Percentiles rank a stretch among this genome's conserved stretches.
Evolutionary conservation across 2,113 vertebrate species (phyloP).

Genomic region (Okapia johnstoni): DNA sequence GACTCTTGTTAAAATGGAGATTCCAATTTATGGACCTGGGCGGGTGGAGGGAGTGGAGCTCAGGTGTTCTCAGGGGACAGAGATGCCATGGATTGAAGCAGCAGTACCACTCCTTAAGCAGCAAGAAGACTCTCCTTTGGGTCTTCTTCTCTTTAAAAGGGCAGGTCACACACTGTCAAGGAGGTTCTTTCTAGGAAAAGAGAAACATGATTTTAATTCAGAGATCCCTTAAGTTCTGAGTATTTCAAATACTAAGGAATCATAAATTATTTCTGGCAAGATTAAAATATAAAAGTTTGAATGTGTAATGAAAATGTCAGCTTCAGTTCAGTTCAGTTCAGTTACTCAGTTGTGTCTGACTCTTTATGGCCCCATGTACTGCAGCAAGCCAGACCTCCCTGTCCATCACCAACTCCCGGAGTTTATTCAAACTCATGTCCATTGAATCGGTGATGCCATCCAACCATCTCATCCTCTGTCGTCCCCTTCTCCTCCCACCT

Average conservation of each 20-base stretch:
- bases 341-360: neutral
- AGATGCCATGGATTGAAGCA: neutral
- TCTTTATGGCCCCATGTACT: neutral
- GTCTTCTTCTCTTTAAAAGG: neutral
- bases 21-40: neutral
- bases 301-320: neutral
- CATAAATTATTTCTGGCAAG: neutral
- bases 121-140: neutral
- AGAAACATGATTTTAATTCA: neutral
- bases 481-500: neutral
- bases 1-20: neutral
- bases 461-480: neutral
- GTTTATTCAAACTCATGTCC: neutral
- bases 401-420: neutral
- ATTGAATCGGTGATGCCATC: neutral
- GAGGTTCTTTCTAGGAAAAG: neutral
- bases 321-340: neutral
- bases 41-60: neutral
- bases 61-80: neutral
- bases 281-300: neutral
- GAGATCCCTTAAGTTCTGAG: neutral
- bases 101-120: neutral
- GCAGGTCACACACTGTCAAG: neutral
- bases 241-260: neutral
- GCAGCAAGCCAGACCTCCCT: neutral